A percentile compares a stretch with the other conserved stretches of the same genome.
Evolutionary conservation across 2,888 invertebrate species (phyloP).

Genomic region (Netelia virgata): DNA sequence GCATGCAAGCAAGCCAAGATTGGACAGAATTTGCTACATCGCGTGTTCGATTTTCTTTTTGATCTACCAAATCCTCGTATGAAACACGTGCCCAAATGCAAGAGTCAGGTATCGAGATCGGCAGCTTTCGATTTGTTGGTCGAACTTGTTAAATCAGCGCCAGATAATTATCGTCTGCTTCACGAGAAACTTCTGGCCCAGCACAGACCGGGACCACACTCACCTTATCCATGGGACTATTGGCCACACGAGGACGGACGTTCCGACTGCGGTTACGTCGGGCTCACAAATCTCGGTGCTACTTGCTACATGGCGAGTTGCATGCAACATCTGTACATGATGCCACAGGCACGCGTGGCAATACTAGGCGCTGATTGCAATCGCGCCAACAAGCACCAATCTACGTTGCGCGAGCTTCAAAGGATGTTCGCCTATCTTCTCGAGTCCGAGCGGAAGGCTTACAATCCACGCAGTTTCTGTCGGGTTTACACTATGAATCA

Average conservation of each 20-base stretch:
- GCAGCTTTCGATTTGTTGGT: constrained; percentile 96
- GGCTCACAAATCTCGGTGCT: constrained; percentile 97
- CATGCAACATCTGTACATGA: constrained; percentile 98
- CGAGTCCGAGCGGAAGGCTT: constrained; percentile 97
- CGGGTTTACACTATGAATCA: constrained; percentile 99
- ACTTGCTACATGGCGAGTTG: constrained; percentile 99
- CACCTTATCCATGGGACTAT: constrained; percentile 98
- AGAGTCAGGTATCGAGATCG: constrained; percentile 94
- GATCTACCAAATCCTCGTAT: constrained; percentile 94
- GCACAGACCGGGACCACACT: constrained; percentile 93
- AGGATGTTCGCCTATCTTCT: constrained; percentile 97
- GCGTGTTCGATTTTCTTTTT: constrained; percentile 95
- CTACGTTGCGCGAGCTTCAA: constrained; percentile 94
- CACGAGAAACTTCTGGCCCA: constrained; percentile 94
- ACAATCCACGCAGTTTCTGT: constrained; percentile 97
- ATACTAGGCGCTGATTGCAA: constrained; percentile 92
- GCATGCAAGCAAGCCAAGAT: constrained; percentile 93
- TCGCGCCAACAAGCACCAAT: constrained; percentile 91
- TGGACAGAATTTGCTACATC: constrained; percentile 89
- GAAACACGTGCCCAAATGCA: constrained; percentile 96
- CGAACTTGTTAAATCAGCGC: constrained; percentile 93
- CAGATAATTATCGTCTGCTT: constrained; percentile 94
- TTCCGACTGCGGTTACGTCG: constrained; percentile 97
- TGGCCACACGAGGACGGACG: constrained; percentile 99
- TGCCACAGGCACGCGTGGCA: constrained; percentile 95